Base-by-base conservation (phyloP, 2,888 invertebrate species). In the Pammene aurita region DNA sequence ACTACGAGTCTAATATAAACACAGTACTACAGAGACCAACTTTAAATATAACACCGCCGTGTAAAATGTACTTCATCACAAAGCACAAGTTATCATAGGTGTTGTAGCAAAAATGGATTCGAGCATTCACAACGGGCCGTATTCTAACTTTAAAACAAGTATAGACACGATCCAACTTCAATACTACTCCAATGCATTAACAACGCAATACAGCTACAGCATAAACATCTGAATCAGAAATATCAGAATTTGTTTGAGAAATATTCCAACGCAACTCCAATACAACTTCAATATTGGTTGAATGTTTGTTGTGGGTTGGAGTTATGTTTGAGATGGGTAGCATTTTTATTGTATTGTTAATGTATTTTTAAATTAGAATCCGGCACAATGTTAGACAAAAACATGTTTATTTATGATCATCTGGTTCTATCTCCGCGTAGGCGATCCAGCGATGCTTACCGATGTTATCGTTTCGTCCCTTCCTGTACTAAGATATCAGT, bases 381-480 rank as follows among this genome's bases (percentile, higher is more conserved):
- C n/a, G n/a, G n/a, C n/a, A n/a, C n/a, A n/a, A n/a, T n/a, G 77
- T 78, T 76, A 75, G 80, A 77, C 75, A 76, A 75, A 78, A 84
- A 85, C 85, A 82, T 71, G 81, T 82, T 83, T 85, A 87, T 84
- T 86, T 83, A 87, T 86, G 84, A 82, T 85, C 76, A 75, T 78
- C 80, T 78, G 74, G 78, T 74, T 78, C 77, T 83, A 82, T 83
- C 77, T 75, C 72, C 71, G 82, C 82, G 86, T 86, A 81, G 88
- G 87, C 84, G 84, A 84, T 86, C 79, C 75, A 74, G 26, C 26
- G 80, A 80, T 84, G 80, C 82, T 81, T 81, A 82, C 79, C 83
- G 80, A 82, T 83, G 80, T 83, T 84, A 84, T 78, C 81, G 80
- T 83, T 84, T 83, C 80, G 82, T 84, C 78, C 79, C 73, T 80